Conservation (phyloP, 2,888 invertebrate genomes). For the Lepidocyrtoides sp. region DNA sequence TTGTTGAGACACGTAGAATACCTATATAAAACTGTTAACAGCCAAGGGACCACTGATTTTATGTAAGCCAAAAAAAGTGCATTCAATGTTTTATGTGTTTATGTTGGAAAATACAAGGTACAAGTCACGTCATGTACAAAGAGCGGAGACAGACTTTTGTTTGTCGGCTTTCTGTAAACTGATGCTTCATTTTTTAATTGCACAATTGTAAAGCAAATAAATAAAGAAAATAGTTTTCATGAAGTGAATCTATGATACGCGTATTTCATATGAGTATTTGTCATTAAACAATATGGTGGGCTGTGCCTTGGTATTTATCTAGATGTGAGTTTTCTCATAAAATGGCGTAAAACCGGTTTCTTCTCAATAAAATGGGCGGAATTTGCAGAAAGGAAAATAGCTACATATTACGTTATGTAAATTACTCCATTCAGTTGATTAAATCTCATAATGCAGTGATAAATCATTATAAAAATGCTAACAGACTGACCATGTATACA, state of each 20-base stretch:
- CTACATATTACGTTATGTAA: no score
- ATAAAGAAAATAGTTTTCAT: background rate
- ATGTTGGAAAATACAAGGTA: no score
- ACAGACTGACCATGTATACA: no score
- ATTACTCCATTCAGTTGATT: no score
- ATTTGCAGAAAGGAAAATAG: constrained; percentile 42
- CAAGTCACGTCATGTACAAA: background rate
- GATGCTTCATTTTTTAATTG: background rate
- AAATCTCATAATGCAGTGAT: no score
- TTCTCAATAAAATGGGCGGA: constrained; percentile 61
- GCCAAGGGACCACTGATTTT: no score
- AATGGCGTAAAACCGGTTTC: constrained; percentile 77
- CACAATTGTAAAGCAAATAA: background rate
- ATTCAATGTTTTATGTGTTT: no score
- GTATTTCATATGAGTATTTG: background rate
- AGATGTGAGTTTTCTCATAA: constrained; percentile 40
- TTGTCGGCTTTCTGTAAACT: constrained; percentile 42
- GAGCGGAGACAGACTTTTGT: constrained; percentile 32
- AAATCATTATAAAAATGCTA: no score
- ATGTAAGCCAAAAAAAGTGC: no score
- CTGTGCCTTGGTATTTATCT: background rate
- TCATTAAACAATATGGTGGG: constrained; percentile 36
- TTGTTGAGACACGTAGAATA: background rate
- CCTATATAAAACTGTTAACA: background rate
- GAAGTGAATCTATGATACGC: background rate